phyloP scores from a whole-genome alignment of 2,888 invertebrate genomes.

The Argyresthia goedartella region DNA sequence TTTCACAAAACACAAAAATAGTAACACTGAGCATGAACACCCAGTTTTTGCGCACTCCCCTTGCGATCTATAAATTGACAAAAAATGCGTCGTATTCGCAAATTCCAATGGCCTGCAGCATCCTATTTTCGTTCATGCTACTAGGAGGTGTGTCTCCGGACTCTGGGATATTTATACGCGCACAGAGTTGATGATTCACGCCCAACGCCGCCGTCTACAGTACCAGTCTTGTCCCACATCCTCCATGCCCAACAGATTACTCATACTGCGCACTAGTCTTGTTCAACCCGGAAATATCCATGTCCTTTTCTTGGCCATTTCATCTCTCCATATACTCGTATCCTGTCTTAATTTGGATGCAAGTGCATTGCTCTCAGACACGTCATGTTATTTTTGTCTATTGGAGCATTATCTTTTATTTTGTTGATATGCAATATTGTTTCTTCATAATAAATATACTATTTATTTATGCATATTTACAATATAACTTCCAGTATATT shows the following conservation, averaged over 20 bases:
- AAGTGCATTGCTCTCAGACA: neutral
- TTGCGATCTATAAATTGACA: too few species aligned
- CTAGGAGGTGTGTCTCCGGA: slow-evolving; percentile 65
- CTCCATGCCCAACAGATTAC: slow-evolving; percentile 57
- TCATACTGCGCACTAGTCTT: slow-evolving; percentile 30
- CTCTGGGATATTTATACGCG: slow-evolving; percentile 45
- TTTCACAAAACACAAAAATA: too few species aligned
- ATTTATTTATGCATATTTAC: too few species aligned
- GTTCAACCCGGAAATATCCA: slow-evolving; percentile 53
- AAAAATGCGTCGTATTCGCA: too few species aligned
- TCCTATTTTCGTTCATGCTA: slow-evolving; percentile 57
- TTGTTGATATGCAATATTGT: too few species aligned
- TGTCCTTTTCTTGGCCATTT: slow-evolving; percentile 15
- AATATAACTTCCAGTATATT: too few species aligned
- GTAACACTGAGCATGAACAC: too few species aligned
- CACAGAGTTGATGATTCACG: slow-evolving; percentile 53
- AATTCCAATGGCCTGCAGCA: slow-evolving; percentile 12
- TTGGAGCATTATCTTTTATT: too few species aligned
- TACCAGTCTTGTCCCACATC: slow-evolving; percentile 61
- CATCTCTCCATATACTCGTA: slow-evolving; percentile 13
- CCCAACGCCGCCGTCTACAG: slow-evolving; percentile 37
- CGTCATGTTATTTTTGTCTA: neutral
- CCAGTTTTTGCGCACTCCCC: too few species aligned
- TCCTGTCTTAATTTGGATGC: neutral
- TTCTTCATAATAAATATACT: too few species aligned